Percentiles rank a stretch among this genome's conserved stretches.
phyloP scores from a whole-genome alignment of 1,140 invertebrate species.

The Microplitis demolitor region DNA sequence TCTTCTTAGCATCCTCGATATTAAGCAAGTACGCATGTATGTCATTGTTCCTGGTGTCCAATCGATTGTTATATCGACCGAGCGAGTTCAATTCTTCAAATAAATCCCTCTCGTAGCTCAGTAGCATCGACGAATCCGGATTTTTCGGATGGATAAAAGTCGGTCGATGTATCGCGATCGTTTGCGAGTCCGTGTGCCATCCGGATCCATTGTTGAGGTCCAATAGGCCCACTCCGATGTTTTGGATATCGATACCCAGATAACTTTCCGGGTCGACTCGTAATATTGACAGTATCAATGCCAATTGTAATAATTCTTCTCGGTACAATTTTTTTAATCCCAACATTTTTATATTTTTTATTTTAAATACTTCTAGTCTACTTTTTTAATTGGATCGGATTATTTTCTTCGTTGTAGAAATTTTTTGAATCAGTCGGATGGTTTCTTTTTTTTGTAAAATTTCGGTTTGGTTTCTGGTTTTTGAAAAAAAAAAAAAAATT shows the following conservation, averaged over 20 bases:
- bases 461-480: too few relatives aligned
- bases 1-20: constrained; percentile 49
- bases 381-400: neutral
- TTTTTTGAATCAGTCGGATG: too few relatives aligned
- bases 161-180: constrained; percentile 59
- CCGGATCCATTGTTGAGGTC: constrained; percentile 71
- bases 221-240: constrained; percentile 63
- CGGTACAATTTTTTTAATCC: constrained; percentile 76
- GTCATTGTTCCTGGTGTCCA: constrained; percentile 45
- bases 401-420: too few relatives aligned
- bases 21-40: constrained; percentile 65
- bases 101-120: constrained; percentile 75
- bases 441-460: too few relatives aligned
- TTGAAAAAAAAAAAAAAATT: too few relatives aligned
- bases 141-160: constrained; percentile 75
- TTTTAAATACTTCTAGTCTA: neutral
- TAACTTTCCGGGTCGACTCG: constrained; percentile 75
- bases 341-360: constrained; percentile 63
- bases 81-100: constrained; percentile 77
- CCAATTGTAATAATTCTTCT: constrained; percentile 79
- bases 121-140: constrained; percentile 73
- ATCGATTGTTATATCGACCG: constrained; percentile 63
- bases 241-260: constrained; percentile 64
- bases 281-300: constrained; percentile 76
- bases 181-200: constrained; percentile 66